phyloP scores from a whole-genome alignment of 2,797 vertebrate genomes.

The Micromesistius poutassou region DNA sequence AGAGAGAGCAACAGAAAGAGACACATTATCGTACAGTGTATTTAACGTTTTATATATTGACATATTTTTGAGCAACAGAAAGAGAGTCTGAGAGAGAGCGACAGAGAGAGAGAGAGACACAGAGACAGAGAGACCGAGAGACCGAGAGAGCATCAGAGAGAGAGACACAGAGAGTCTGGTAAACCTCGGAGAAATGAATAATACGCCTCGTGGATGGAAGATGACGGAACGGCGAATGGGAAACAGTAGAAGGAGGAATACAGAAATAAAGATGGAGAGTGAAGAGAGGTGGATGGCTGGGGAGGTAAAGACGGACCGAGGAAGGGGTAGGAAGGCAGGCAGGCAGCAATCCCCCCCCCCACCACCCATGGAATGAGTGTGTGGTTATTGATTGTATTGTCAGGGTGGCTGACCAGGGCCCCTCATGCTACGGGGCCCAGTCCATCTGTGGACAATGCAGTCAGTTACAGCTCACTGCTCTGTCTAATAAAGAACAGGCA shows the following conservation, averaged over 20 bases:
- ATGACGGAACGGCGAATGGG: too few species aligned
- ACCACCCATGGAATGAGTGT: constrained; percentile 67
- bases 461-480: constrained; percentile 81
- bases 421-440: constrained; percentile 69
- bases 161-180: too few species aligned
- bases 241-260: background rate
- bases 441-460: constrained; percentile 83
- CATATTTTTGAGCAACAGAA: too few species aligned
- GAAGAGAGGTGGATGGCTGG: constrained; percentile 24
- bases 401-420: constrained; percentile 74
- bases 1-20: too few species aligned
- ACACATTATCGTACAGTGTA: too few species aligned
- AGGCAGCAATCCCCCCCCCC: constrained; percentile 11
- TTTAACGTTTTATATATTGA: too few species aligned
- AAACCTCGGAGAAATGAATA: background rate
- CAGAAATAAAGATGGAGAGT: constrained; percentile 16
- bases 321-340: constrained; percentile 39
- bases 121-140: too few species aligned
- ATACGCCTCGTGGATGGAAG: background rate
- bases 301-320: constrained; percentile 26
- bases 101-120: too few species aligned
- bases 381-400: constrained; percentile 82
- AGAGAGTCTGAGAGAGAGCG: too few species aligned
- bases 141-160: too few species aligned
- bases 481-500: constrained; percentile 80